Evolutionary conservation across 2,797 vertebrate genomes (phyloP), one percentile per base, ranked within the genome.

Genomic region (Siniperca undulata): DNA sequence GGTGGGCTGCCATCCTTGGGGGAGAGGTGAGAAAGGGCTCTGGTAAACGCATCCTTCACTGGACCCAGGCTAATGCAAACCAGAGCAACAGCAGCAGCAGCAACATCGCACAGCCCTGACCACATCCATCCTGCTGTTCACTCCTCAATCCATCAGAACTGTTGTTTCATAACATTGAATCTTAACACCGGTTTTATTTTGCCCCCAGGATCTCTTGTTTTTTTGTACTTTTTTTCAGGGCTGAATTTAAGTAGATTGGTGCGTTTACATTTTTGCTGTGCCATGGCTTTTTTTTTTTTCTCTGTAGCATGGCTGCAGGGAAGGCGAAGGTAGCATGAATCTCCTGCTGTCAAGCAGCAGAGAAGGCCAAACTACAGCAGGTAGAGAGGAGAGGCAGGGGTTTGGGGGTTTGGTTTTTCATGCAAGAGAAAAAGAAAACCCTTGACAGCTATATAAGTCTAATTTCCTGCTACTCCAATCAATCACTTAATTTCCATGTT

Each of bases 401-500:
- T 34, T 50, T 42, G n/a, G 46, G 53, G 48, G 7, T 74, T 66
- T 70, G 20, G n/a, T 72, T 87, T 79, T 81, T 83, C 69, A 84
- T 52, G 64, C 81, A 60, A 72, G 71, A 83, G 73, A 17, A 78
- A 87, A 83, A 59, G 24, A 83, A 89, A 40, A 90, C 79, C 82
- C 84, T 85, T 55, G 74, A 80, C 50, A 34, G 72, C 81, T 74
- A 60, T 86, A 79, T 10, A 85, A 74, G 84, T 85, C 86, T 88
- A 71, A 86, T 89, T 86, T 89, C 88, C 82, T 85, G 86, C 89
- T 87, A 66, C 86, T 89, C 83, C 74, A 92, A 89, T 92, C 86
- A 93, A 84, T 94, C 91, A 84, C 88, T 86, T 80, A 62, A 89
- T 93, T 91, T 91, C 86, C 88, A 90, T 84, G 86, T 88, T 92